phyloP scores from a whole-genome alignment of 2,797 vertebrate species.

The Muraenolepis orangiensis region DNA sequence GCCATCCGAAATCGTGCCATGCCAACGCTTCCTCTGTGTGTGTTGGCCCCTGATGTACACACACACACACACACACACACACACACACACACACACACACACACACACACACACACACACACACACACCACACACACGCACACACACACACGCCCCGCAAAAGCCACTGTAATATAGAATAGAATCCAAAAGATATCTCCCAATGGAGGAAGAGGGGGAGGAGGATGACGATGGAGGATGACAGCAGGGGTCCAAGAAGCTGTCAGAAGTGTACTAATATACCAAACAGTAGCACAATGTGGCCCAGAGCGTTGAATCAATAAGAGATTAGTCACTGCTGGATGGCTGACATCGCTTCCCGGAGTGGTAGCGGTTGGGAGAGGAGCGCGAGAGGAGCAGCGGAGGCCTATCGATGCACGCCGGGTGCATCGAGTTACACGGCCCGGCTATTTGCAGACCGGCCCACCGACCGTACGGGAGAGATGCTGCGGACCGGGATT shows the following conservation, averaged over 20 bases:
- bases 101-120: neutral
- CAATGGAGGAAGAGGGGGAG: neutral
- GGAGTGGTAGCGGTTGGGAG: neutral
- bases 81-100: no score
- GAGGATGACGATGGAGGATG: neutral
- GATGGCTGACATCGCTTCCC: neutral
- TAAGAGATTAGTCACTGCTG: conserved; percentile 2
- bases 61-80: no score
- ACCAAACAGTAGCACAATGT: no score
- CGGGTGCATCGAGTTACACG: neutral
- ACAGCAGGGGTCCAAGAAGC: neutral
- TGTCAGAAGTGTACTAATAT: neutral
- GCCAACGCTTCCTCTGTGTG: no score
- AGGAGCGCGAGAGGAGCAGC: neutral
- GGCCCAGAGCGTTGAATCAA: neutral
- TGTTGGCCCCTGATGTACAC: no score
- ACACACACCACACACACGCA: neutral
- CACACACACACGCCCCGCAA: neutral
- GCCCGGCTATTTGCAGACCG: neutral
- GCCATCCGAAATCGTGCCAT: neutral
- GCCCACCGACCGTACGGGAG: neutral
- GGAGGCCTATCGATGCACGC: neutral
- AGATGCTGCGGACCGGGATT: neutral
- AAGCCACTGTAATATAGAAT: neutral
- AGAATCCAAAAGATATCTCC: neutral